Base-by-base conservation (phyloP, 2,797 vertebrate species). In the Allobates femoralis region DNA sequence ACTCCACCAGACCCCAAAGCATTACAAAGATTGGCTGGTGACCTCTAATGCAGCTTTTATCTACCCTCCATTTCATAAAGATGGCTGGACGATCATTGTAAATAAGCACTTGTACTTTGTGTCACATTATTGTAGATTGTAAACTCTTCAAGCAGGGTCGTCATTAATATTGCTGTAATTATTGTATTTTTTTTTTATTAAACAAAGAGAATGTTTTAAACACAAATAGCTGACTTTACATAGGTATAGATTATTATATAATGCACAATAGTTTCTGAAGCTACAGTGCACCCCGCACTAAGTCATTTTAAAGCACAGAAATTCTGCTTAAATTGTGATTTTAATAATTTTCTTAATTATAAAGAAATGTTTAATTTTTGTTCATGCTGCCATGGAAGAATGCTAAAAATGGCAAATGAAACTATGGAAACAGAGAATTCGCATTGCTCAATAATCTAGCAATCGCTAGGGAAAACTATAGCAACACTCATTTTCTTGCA, bases 401-500 rank as follows among this genome's bases (percentile, higher is more conserved):
- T 30, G 41, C 71, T 76, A 84, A 84, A 66, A 77, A 77, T 84
- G 83, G 83, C 82, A 76, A 84, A 51, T 62, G 73, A 76, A 84
- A 84, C 83, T 84, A 84, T 84, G 83, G 83, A 76, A 84, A 84
- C 83, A 50, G 73, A 84, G 82, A 76, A 66, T 64, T 77, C 30
- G 58, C 51, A 77, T 84, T 84, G 56, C 83, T 84, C 71, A 83
- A 75, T 75, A 83, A 83, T 83, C 81, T 74, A 60, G 73, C 71
- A 75, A 60, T 75, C 53, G 37, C 58, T 76, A 26, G 83, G 62
- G 41, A 84, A 84, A 64, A 64, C 71, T 76, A 84, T 84, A 77
- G 83, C 83, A 84, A 84, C 83, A 76, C 56, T 84, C 71, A 84
- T 76, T 84, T 84, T 77, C 73, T 75, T 75, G 58, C 83, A 84